phyloP scores from a whole-genome alignment of 2,797 vertebrate genomes.

The Hemibagrus guttatus region DNA sequence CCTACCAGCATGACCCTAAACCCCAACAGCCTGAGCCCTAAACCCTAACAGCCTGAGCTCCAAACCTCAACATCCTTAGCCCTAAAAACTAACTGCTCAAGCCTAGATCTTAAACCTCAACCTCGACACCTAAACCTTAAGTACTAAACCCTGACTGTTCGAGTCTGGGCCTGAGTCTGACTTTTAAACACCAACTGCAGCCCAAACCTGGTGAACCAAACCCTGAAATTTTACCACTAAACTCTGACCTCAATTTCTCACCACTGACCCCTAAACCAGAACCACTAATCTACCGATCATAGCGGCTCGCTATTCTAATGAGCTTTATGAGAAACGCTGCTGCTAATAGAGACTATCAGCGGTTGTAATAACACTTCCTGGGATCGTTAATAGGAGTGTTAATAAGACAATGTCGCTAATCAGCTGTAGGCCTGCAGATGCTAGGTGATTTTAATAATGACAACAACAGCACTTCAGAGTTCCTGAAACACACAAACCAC shows the following conservation, averaged over 20 bases:
- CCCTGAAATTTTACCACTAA: too few species aligned
- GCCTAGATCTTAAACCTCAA: too few species aligned
- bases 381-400: background rate
- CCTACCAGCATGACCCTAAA: background rate
- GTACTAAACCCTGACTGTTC: background rate
- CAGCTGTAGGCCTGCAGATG: background rate
- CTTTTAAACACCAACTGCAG: background rate
- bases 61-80: background rate
- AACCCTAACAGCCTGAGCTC: background rate
- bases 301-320: background rate
- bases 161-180: background rate
- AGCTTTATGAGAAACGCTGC: background rate
- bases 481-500: conserved; percentile 20
- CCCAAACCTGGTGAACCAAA: too few species aligned
- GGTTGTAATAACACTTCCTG: background rate
- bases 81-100: background rate
- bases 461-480: background rate
- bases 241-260: background rate
- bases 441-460: background rate
- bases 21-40: background rate
- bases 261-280: background rate
- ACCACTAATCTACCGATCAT: background rate
- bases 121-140: background rate
- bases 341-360: background rate
- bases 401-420: too few species aligned